Conservation (phyloP, 2,797 vertebrate species). For the Acrossocheilus wenchowensis region DNA sequence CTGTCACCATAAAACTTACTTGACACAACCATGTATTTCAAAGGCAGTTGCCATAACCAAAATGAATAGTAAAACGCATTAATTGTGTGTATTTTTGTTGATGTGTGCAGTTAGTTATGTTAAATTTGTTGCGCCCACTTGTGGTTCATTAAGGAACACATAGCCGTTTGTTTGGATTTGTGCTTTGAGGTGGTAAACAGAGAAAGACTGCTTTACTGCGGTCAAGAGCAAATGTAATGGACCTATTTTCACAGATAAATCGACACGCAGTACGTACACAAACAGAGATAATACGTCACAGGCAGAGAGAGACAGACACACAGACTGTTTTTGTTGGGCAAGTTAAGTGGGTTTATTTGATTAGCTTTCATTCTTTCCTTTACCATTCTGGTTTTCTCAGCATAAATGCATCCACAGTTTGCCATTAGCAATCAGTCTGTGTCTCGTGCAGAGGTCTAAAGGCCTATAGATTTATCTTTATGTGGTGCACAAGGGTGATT, state of each 20-base stretch:
- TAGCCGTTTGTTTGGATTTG: constrained; percentile 14
- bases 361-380: constrained; percentile 46
- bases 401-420: constrained; percentile 27
- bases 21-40: neutral
- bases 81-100: neutral
- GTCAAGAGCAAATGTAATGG: constrained; percentile 7
- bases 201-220: constrained; percentile 17
- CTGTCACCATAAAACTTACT: neutral
- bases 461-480: neutral
- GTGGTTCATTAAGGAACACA: constrained; percentile 36
- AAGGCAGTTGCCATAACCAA: neutral
- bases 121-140: constrained; percentile 23
- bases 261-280: neutral
- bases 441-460: constrained; percentile 1
- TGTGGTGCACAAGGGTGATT: neutral
- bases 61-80: neutral
- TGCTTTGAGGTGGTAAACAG: constrained; percentile 28
- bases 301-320: constrained; percentile 14
- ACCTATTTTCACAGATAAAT: constrained; percentile 19
- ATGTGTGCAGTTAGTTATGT: neutral
- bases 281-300: neutral
- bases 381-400: constrained; percentile 23
- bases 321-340: neutral
- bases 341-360: constrained; percentile 32
- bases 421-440: constrained; percentile 13